Base-by-base conservation (phyloP, 1,140 invertebrate genomes). In the Drosophila tani region DNA sequence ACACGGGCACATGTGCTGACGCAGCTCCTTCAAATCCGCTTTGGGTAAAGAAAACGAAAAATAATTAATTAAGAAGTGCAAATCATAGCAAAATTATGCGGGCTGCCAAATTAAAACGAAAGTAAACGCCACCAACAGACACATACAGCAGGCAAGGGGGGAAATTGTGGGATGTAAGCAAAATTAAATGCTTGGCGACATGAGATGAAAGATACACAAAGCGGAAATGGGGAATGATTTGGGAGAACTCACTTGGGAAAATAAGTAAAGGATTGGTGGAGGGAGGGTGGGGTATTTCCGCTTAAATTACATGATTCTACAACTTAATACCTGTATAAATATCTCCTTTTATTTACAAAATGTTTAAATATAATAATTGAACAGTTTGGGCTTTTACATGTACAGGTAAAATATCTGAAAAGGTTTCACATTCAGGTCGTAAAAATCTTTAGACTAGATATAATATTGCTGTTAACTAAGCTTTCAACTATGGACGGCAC, bases 61-160 rank as follows among this genome's bases (percentile, higher is more conserved):
- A 88, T 88, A 87, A 87, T 87, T 87, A 87, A 87, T 87, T 87
- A 87, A 83, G 84, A 87, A 87, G 84, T 87, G 84, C 84, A 87
- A 87, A 87, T 87, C 83, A 87, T 87, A 83, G 83, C 83, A 87
- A 77, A 87, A 87, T 87, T 87, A 87, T 87, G 84, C 84, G 84
- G 84, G 84, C 62, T 77, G 68, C 57, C 73, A 88, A 87, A 87
- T 87, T 87, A 78, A 87, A 87, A 87, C 70, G 79, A 87, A 87
- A 80, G 80, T 71, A 82, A 82, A 82, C 75, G 82, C 70, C 75
- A 73, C 62, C 66, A 86, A 43, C 75, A 86, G 83, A 82, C 45
- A 70, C 49, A 81, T 62, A 43, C 47, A 62, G 47, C 49, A 64
- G 67, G 53, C 71, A 67, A 68, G 21, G 56, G 40, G 58, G 75